phyloP scores from a whole-genome alignment of 2,888 invertebrate species.

The Lasioglossum villosulum region DNA sequence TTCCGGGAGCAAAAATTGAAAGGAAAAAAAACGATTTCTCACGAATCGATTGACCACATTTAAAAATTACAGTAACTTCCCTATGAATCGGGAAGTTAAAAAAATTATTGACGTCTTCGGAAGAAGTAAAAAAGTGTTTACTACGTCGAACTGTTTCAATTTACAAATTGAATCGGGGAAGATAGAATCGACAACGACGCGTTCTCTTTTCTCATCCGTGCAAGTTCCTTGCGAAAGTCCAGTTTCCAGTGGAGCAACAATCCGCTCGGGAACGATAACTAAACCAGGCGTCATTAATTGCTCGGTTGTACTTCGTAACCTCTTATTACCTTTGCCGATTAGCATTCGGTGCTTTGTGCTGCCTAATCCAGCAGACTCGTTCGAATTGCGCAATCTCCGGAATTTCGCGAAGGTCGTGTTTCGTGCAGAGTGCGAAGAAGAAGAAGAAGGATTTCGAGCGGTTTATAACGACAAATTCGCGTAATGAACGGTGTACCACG shows the following conservation, averaged over 20 bases:
- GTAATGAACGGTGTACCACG: constrained; percentile 44
- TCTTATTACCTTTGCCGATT: constrained; percentile 56
- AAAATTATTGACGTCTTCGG: background rate
- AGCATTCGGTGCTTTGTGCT: constrained; percentile 54
- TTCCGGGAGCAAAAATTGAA: background rate
- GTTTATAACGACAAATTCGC: constrained; percentile 39
- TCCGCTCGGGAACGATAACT: constrained; percentile 40
- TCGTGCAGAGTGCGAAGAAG: background rate
- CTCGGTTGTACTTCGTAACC: constrained; percentile 51
- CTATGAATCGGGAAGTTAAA: too few relatives aligned
- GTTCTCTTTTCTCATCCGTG: constrained; percentile 17
- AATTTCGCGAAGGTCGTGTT: constrained; percentile 38
- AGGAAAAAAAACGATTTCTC: background rate
- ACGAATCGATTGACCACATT: background rate
- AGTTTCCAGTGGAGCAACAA: constrained; percentile 54
- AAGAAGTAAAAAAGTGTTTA: background rate
- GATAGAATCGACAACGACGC: constrained; percentile 33
- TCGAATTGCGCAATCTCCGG: constrained; percentile 27
- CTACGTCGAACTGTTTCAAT: background rate
- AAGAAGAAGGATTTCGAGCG: constrained; percentile 13
- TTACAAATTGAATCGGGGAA: constrained; percentile 30
- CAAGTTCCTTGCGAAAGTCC: constrained; percentile 58
- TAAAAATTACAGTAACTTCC: too few relatives aligned
- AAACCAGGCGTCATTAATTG: constrained; percentile 66
- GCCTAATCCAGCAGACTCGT: constrained; percentile 43